phyloP scores from a whole-genome alignment of 2,113 vertebrate genomes.

The Petaurus breviceps region DNA sequence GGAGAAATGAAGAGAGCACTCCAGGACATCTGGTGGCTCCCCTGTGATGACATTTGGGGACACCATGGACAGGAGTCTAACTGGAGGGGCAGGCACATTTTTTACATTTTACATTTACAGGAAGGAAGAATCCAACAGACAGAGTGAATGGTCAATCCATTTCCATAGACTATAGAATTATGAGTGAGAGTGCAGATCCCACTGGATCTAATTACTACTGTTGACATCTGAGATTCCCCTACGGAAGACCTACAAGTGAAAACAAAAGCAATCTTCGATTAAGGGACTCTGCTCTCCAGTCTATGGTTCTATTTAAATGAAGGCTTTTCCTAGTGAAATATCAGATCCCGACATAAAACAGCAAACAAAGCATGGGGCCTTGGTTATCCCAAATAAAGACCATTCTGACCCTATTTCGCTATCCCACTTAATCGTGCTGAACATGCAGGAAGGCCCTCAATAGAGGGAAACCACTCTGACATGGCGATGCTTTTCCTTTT shows the following conservation, averaged over 20 bases:
- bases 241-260: not conserved
- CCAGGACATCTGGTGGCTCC: not conserved
- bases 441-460: too few relatives aligned
- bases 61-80: too few relatives aligned
- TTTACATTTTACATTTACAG: not conserved
- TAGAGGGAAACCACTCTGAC: too few relatives aligned
- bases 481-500: not conserved
- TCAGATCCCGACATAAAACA: not conserved
- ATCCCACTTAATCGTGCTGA: not conserved
- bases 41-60: not conserved
- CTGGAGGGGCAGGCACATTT: not conserved
- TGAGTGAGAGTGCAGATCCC: not conserved
- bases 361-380: too few relatives aligned
- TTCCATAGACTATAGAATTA: not conserved
- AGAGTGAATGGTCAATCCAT: not conserved
- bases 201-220: not conserved
- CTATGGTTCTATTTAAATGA: not conserved
- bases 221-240: too few relatives aligned
- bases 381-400: too few relatives aligned
- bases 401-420: too few relatives aligned
- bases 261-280: not conserved
- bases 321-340: too few relatives aligned
- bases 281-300: too few relatives aligned
- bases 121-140: not conserved
- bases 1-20: not conserved